A percentile compares a stretch with the other conserved stretches of the same genome.
These are phyloP conservation scores for Paramisgurnus dabryanus DNA, from an alignment of 2,113 vertebrate genomes.

Conservation along the genomic window DNA sequence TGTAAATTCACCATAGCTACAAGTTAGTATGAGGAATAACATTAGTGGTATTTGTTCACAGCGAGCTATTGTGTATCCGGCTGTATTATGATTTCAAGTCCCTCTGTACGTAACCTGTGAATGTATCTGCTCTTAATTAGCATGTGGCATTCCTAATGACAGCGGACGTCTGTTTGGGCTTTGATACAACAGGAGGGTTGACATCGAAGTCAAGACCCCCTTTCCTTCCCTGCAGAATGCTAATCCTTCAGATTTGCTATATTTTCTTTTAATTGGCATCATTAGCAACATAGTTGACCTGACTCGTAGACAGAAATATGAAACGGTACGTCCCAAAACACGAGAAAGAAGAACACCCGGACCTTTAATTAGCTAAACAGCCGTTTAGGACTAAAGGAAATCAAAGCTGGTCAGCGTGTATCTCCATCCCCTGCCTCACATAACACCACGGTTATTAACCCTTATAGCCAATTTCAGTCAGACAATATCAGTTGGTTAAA, in stretches of 20 bases:
- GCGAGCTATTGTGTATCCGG: constrained; percentile 25
- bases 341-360: constrained; percentile 44
- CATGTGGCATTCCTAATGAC: constrained; percentile 50
- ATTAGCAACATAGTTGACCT: constrained; percentile 69
- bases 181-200: constrained; percentile 57
- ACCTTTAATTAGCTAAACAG: constrained; percentile 57
- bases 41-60: constrained; percentile 56
- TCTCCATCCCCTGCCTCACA: background rate
- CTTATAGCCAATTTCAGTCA: constrained; percentile 7
- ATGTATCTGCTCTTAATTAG: constrained; percentile 63
- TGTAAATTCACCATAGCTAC: background rate
- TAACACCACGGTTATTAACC: constrained; percentile 32
- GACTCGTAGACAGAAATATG: constrained; percentile 64
- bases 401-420: constrained; percentile 35
- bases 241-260: constrained; percentile 68
- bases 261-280: constrained; percentile 77
- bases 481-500: constrained; percentile 29
- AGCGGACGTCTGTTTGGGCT: constrained; percentile 57
- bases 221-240: constrained; percentile 57
- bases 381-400: constrained; percentile 34
- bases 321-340: constrained; percentile 52
- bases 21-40: constrained; percentile 24
- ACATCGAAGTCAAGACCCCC: constrained; percentile 22
- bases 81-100: constrained; percentile 42
- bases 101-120: constrained; percentile 64